phyloP scores from a whole-genome alignment of 2,797 vertebrate genomes.

The Serranus cabrilla region DNA sequence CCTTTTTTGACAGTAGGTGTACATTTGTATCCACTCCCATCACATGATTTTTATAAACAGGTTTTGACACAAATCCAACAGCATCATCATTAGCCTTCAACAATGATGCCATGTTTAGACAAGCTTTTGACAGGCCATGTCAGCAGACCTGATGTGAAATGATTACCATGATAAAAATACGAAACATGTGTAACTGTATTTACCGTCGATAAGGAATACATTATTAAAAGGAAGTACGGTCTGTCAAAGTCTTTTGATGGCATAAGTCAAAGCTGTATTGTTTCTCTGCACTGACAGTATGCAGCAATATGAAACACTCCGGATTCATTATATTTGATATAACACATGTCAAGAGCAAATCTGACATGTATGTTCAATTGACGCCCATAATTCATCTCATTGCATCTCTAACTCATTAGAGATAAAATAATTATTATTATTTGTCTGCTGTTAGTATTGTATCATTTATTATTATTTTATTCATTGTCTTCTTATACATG shows the following conservation, averaged over 20 bases:
- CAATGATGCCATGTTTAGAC: constrained; percentile 48
- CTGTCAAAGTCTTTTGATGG: constrained; percentile 24
- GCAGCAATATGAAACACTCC: neutral
- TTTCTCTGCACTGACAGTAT: constrained; percentile 5
- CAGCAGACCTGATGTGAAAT: constrained; percentile 45
- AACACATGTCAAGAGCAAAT: constrained; percentile 10
- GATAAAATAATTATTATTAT: no score
- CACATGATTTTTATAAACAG: constrained; percentile 49
- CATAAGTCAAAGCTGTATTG: constrained; percentile 6
- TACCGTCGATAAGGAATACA: constrained; percentile 8
- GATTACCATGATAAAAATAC: constrained; percentile 44
- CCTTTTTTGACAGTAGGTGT: constrained; percentile 7
- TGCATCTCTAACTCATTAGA: no score
- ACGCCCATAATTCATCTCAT: no score
- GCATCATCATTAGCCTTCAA: constrained; percentile 66
- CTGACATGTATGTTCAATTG: neutral
- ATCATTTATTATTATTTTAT: no score
- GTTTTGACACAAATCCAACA: constrained; percentile 67
- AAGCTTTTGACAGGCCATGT: constrained; percentile 57
- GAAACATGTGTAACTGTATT: constrained; percentile 17
- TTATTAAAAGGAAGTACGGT: neutral
- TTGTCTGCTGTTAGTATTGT: no score
- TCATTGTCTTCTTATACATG: no score
- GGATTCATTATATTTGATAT: constrained; percentile 1
- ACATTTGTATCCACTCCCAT: constrained; percentile 21